Percentiles rank a stretch among this genome's conserved stretches.
Evolutionary conservation across 2,113 vertebrate genomes (phyloP).

Genomic region (Pyxicephalus adspersus): DNA sequence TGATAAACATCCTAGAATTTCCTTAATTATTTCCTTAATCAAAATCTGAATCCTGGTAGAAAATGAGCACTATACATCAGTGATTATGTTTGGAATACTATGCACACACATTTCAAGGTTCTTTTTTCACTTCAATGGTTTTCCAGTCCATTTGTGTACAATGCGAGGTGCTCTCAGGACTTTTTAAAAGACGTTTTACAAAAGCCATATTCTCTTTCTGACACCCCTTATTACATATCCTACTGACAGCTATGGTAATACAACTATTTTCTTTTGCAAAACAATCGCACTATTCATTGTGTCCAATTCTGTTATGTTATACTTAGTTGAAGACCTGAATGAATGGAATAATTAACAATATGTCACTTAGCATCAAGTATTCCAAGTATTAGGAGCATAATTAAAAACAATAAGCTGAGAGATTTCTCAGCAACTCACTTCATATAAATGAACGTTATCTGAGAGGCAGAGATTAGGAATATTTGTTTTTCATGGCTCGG

Average conservation of each 20-base stretch:
- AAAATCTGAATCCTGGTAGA: background rate
- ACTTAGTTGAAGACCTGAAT: background rate
- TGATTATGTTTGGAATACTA: background rate
- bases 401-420: constrained; percentile 38
- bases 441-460: constrained; percentile 27
- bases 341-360: constrained; percentile 18
- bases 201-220: background rate
- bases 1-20: too few relatives aligned
- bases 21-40: too few relatives aligned
- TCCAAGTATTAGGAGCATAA: background rate
- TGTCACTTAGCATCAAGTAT: constrained; percentile 14
- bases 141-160: background rate
- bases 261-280: background rate
- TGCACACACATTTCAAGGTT: background rate
- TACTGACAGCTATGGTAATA: background rate
- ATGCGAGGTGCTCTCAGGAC: too few relatives aligned
- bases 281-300: constrained; percentile 2
- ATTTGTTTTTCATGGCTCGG: constrained; percentile 48
- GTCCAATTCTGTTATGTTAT: background rate
- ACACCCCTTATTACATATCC: background rate
- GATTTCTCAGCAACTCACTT: background rate
- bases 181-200: background rate
- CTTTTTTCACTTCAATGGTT: background rate
- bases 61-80: background rate
- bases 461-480: constrained; percentile 33